These are phyloP conservation scores for Xestia sexstrigata DNA, from an alignment of 2,888 invertebrate genomes.

Conservation along the genomic window DNA sequence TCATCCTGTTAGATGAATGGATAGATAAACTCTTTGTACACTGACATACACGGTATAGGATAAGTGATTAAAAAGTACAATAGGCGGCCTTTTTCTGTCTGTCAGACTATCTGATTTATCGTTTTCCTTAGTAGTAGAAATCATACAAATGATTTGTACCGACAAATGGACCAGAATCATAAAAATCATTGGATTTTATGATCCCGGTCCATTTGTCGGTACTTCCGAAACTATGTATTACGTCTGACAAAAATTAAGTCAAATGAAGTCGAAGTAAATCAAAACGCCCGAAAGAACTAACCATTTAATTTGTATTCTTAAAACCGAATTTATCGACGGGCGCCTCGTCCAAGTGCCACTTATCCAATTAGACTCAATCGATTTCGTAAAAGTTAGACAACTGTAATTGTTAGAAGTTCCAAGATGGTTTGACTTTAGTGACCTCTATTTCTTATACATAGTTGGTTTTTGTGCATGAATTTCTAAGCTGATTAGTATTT, in stretches of 20 bases:
- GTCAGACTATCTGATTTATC: neutral
- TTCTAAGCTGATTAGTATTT: neutral
- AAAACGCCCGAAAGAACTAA: neutral
- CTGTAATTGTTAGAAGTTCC: conserved; percentile 13
- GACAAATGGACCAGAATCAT: no score
- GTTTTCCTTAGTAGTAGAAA: no score
- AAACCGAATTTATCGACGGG: conserved; percentile 17
- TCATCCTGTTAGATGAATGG: neutral
- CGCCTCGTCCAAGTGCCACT: neutral
- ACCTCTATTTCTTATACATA: neutral
- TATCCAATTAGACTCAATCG: conserved; percentile 26
- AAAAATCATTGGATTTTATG: no score
- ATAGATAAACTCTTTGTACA: no score
- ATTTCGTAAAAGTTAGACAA: conserved; percentile 25
- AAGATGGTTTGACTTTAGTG: neutral
- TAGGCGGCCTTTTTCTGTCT: neutral
- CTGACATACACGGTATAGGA: no score
- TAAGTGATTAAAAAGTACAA: neutral
- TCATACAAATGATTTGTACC: no score
- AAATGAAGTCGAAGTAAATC: neutral
- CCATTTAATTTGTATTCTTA: conserved; percentile 14
- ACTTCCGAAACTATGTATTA: neutral
- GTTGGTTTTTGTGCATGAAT: neutral
- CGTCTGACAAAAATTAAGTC: no score
- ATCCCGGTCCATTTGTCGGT: no score